These are phyloP conservation scores for Mallotus villosus DNA, from an alignment of 2,797 vertebrate species.

Conservation along the genomic window DNA sequence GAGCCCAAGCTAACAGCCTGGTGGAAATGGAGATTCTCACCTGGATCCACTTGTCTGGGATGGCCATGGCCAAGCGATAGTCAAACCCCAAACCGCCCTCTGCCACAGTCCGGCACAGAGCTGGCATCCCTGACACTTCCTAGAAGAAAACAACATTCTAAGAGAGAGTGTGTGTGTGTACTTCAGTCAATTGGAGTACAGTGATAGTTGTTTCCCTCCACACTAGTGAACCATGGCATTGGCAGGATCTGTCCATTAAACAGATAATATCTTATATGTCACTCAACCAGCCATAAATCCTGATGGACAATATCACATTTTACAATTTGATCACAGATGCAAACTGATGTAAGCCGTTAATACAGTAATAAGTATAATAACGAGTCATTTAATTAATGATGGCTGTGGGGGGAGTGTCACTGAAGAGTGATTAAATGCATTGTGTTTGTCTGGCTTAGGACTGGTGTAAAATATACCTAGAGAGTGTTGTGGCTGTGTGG, in stretches of 20 bases:
- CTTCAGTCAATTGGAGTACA: slow-evolving; percentile 11
- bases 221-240: too few species aligned
- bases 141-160: slow-evolving; percentile 55
- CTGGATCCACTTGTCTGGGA: slow-evolving; percentile 99
- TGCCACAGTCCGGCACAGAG: slow-evolving; percentile 82
- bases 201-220: too few species aligned
- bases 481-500: slow-evolving; percentile 19
- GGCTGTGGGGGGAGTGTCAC: slow-evolving; percentile 54
- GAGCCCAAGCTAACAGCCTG: background rate
- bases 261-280: slow-evolving; percentile 32
- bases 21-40: slow-evolving; percentile 60
- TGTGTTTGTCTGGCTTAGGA: slow-evolving; percentile 36
- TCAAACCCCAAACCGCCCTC: slow-evolving; percentile 95
- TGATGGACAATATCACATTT: slow-evolving; percentile 20
- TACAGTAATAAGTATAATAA: slow-evolving; percentile 34
- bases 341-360: slow-evolving; percentile 47
- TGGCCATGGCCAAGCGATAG: slow-evolving; percentile 95
- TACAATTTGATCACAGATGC: slow-evolving; percentile 57
- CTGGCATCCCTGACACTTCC: slow-evolving; percentile 99
- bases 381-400: slow-evolving; percentile 65
- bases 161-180: slow-evolving; percentile 34
- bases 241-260: background rate
- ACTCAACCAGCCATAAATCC: slow-evolving; percentile 18
- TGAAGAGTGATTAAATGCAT: slow-evolving; percentile 50
- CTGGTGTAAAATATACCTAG: background rate